phyloP scores from a whole-genome alignment of 2,113 vertebrate species.

The Lynx canadensis region DNA sequence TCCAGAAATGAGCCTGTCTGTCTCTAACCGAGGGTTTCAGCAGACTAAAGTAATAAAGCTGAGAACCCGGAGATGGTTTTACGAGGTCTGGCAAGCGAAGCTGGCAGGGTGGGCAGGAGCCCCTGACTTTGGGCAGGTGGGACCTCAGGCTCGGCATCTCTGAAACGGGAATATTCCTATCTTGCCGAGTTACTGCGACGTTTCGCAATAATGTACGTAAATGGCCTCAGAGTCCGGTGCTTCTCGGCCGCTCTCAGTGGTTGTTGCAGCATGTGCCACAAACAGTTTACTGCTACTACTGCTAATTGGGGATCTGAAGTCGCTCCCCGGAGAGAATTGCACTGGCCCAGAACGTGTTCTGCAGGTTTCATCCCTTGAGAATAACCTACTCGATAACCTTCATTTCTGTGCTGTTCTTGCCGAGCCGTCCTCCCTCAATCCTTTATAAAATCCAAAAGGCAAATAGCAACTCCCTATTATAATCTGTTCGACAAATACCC shows the following conservation, averaged over 20 bases:
- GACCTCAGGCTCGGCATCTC: not conserved
- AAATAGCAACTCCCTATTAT: conserved; percentile 67
- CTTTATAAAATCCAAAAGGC: conserved; percentile 65
- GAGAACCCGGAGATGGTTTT: not conserved
- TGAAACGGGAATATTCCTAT: not conserved
- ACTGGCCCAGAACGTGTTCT: not conserved
- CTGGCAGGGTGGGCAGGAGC: not conserved
- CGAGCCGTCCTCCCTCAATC: not conserved
- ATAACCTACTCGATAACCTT: not conserved
- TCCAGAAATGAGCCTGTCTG: not conserved
- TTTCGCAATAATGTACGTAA: not conserved
- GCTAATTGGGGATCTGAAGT: not conserved
- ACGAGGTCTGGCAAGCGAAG: not conserved
- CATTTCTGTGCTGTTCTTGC: not conserved
- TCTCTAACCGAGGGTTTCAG: not conserved
- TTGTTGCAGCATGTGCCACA: not conserved
- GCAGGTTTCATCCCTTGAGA: not conserved
- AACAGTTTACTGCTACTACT: not conserved
- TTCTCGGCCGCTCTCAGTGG: not conserved
- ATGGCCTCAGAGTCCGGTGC: not conserved
- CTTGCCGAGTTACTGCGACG: not conserved
- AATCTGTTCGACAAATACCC: conserved; percentile 64
- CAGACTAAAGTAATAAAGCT: not conserved
- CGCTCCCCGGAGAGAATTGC: not conserved
- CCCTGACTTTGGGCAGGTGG: not conserved